Evolutionary conservation across 1,140 invertebrate species (phyloP), one percentile per base, ranked within the genome.

Genomic region (Hyphantria cunea): DNA sequence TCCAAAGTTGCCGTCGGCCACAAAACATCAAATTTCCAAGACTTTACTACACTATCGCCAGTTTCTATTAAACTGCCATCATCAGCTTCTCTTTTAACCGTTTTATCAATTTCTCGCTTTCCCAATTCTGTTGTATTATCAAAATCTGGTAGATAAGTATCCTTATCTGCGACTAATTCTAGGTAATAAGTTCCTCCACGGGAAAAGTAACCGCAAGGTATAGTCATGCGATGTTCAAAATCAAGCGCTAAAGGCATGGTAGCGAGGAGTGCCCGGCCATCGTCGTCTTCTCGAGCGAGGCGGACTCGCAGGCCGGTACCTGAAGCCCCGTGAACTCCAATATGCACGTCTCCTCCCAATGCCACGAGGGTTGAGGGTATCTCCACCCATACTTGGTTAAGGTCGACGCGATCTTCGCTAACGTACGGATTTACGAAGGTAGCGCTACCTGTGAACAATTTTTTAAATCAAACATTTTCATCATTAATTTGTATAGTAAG

Each of bases 1-100:
- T 92, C 92, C 54, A 97, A 83, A 63, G 93, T 93, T 1, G 95
- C 94, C 39, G 91, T 92, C 2, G 95, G 95, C 96, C 96, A 97
- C 87, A 94, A 92, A 11, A 97, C 95, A 65, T 96, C 95, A 64
- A 95, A 90, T 59, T 92, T 92, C 78, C 92, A 92, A 34, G 92
- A 93, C 25, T 89, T 90, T 0, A 90, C 77, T 15, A 88, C 60
- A 75, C 76, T 89, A 50, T 84, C 87, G 31, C 84, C 82, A 17
- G 82, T 90, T 68, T 89, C 86, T 64, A 89, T 78, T 14, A 85
- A 61, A 45, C 73, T 78, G n/a, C 76, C 84, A 14, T 82, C 82
- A 51, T 64, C 64, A 5, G 75, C 58, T 13, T 88, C 82, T 56
- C 85, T 73, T 60, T 84, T 84, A 0, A 80, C 73, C 72, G 74